Evolutionary conservation across 2,888 invertebrate genomes (phyloP).

Genomic region (Carpatolechia fugitivella): DNA sequence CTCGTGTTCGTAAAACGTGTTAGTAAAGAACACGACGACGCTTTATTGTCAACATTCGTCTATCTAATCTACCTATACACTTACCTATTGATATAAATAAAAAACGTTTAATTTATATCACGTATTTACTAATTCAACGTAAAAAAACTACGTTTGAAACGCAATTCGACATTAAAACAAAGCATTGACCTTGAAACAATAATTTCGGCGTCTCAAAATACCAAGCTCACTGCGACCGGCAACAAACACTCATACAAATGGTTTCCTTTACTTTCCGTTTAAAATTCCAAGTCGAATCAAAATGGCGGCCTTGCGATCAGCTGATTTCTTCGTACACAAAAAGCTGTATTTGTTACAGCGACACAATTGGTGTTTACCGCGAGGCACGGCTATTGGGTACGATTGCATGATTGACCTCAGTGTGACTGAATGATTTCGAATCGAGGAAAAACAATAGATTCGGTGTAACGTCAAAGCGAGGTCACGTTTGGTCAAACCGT

Average conservation of each 20-base stretch:
- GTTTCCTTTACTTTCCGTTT: not conserved
- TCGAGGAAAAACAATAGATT: constrained; percentile 53
- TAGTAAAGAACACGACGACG: too few species aligned
- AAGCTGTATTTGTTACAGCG: constrained; percentile 4
- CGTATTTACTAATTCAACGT: not conserved
- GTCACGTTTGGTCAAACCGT: constrained; percentile 36
- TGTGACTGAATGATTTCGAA: constrained; percentile 45
- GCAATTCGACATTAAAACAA: not conserved
- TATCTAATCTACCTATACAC: too few species aligned
- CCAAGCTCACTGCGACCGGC: not conserved
- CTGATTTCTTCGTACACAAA: constrained; percentile 11
- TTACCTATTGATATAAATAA: too few species aligned
- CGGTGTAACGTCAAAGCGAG: constrained; percentile 40
- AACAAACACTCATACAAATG: not conserved
- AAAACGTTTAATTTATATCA: not conserved
- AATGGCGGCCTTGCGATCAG: constrained; percentile 8
- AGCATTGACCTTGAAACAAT: not conserved
- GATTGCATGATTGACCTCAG: constrained; percentile 51
- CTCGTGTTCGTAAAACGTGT: too few species aligned
- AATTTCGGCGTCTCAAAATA: not conserved
- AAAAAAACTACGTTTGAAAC: not conserved
- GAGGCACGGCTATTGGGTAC: constrained; percentile 35
- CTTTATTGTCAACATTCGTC: too few species aligned
- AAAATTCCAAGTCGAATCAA: not conserved
- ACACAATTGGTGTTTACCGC: not conserved